Percentiles rank a stretch among this genome's conserved stretches.
These are phyloP conservation scores for Labeo rohita DNA, from an alignment of 2,113 vertebrate species.

Conservation along the genomic window DNA sequence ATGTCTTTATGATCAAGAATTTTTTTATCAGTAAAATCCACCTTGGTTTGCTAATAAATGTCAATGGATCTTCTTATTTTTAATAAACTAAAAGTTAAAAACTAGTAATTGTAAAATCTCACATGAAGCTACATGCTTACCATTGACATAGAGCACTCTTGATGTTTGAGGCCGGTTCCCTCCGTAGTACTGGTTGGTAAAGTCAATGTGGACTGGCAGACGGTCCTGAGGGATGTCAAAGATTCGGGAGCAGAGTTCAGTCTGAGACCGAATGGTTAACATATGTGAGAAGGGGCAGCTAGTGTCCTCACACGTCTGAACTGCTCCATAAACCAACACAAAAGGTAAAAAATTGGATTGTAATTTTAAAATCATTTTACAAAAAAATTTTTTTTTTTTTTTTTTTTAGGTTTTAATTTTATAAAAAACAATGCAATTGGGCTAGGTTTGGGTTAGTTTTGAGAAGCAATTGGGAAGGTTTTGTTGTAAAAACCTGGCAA, in stretches of 20 bases:
- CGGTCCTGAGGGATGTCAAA: conserved; percentile 77
- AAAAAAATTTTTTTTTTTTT: no score
- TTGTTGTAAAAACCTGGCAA: no score
- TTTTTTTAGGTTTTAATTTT: not conserved
- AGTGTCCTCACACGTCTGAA: conserved; percentile 79
- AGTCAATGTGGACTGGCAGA: conserved; percentile 69
- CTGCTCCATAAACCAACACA: conserved; percentile 61
- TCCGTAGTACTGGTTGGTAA: conserved; percentile 84
- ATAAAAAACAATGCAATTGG: no score
- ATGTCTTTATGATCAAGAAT: no score
- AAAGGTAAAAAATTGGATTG: not conserved
- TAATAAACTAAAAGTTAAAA: not conserved
- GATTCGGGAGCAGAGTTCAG: conserved; percentile 74
- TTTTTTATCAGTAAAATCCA: no score
- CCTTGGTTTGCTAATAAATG: not conserved
- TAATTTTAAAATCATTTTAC: not conserved
- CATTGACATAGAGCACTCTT: conserved; percentile 78
- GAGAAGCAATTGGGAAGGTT: no score
- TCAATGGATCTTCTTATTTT: not conserved
- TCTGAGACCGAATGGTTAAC: conserved; percentile 69
- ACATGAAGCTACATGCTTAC: conserved; percentile 61
- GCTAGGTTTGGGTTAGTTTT: no score
- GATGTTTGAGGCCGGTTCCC: conserved; percentile 67
- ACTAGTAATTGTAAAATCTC: not conserved
- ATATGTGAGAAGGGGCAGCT: conserved; percentile 79